Evolutionary conservation across 2,113 vertebrate genomes (phyloP).

Genomic region (Dermatemys mawii): DNA sequence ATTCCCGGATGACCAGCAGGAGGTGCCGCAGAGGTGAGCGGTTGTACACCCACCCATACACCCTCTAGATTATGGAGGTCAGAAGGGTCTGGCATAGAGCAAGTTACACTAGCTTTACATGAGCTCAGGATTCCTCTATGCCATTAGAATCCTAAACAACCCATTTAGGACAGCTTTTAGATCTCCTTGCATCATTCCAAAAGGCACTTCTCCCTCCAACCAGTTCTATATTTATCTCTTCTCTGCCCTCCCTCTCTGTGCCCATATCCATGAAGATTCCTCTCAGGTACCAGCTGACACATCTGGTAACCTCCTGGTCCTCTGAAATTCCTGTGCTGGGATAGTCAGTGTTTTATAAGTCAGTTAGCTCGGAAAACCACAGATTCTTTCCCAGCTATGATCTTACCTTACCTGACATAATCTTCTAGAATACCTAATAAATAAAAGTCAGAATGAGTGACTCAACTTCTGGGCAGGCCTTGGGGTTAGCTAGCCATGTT

Average conservation of each 20-base stretch:
- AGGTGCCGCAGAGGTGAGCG: no score
- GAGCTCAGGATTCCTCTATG: neutral
- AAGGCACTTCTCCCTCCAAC: neutral
- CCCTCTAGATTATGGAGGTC: neutral
- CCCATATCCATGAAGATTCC: neutral
- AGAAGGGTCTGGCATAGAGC: neutral
- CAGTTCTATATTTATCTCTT: neutral
- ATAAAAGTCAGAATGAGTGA: neutral
- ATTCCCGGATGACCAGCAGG: no score
- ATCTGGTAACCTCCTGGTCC: neutral
- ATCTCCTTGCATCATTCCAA: neutral
- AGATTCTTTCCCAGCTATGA: neutral
- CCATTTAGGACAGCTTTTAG: neutral
- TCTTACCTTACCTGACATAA: neutral
- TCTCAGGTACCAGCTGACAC: neutral
- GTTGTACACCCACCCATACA: no score
- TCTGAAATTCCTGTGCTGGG: neutral
- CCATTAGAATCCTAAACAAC: neutral
- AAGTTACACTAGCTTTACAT: neutral
- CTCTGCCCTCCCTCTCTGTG: neutral
- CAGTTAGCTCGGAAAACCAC: neutral
- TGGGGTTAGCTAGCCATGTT: neutral
- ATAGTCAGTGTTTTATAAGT: neutral
- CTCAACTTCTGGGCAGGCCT: neutral
- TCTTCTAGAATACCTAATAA: neutral